Conservation (phyloP, 2,113 vertebrate genomes). For the Nesoenas mayeri region DNA sequence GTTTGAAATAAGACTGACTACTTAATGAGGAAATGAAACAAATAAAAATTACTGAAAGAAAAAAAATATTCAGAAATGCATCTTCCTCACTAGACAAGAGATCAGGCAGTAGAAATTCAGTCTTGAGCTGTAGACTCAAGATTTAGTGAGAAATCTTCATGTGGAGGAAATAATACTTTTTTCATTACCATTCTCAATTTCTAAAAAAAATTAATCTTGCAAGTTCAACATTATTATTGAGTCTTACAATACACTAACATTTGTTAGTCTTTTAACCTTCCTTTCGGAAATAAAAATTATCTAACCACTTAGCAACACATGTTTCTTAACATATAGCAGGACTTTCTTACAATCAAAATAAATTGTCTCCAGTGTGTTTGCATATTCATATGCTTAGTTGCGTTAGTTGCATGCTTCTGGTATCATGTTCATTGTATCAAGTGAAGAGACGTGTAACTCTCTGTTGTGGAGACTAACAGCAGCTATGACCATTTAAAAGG, state of each 20-base stretch:
- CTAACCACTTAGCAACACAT: neutral
- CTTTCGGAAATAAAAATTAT: neutral
- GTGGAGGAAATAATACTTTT: neutral
- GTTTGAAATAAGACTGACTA: neutral
- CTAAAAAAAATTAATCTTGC: neutral
- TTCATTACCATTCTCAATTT: neutral
- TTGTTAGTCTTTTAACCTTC: neutral
- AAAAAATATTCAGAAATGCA: neutral
- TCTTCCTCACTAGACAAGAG: neutral
- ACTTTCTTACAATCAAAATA: neutral
- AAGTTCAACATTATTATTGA: neutral
- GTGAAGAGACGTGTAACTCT: neutral
- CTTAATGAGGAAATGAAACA: neutral
- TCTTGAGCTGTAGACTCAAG: neutral
- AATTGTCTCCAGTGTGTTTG: neutral
- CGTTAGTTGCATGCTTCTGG: neutral
- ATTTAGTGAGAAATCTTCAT: neutral
- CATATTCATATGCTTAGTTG: neutral
- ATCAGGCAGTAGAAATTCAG: neutral
- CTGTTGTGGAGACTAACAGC: neutral
- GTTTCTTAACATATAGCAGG: neutral
- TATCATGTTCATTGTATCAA: neutral
- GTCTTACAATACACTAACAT: neutral
- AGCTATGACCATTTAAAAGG: neutral
- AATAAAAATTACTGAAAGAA: neutral